Conservation (phyloP, 2,797 vertebrate genomes). For the Rhynchotus rufescens region DNA sequence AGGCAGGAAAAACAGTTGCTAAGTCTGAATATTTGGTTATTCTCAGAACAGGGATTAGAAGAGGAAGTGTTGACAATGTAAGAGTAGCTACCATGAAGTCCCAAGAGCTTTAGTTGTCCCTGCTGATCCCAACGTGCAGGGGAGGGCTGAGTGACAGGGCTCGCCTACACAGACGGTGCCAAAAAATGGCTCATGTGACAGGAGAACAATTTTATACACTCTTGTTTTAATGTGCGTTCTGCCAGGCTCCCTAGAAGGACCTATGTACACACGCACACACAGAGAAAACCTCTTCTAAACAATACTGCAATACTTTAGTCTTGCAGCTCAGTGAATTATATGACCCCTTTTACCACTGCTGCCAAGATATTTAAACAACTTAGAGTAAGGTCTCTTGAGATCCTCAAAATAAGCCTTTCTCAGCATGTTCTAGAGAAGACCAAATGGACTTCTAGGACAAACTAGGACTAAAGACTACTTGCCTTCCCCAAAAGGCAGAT, state of each 20-base stretch:
- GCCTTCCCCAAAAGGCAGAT: neutral
- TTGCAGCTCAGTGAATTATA: neutral
- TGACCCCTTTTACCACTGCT: neutral
- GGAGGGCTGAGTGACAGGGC: constrained; percentile 20
- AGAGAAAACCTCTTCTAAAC: neutral
- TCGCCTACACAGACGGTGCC: constrained; percentile 21
- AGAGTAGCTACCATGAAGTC: constrained; percentile 71
- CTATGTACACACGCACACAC: neutral
- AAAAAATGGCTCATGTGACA: neutral
- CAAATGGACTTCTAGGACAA: constrained; percentile 10
- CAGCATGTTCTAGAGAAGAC: neutral
- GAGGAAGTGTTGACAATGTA: constrained; percentile 75
- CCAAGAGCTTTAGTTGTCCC: constrained; percentile 62
- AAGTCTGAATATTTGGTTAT: constrained; percentile 76
- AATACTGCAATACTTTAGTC: neutral
- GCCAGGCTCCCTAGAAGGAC: neutral
- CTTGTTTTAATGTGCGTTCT: neutral
- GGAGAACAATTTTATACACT: neutral
- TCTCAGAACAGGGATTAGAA: constrained; percentile 72
- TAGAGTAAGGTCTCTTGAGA: neutral
- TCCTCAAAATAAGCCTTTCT: neutral
- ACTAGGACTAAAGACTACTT: neutral
- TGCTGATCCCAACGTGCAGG: constrained; percentile 13
- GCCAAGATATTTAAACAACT: neutral
- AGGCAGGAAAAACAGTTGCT: constrained; percentile 72